Base-by-base conservation (phyloP, 2,888 invertebrate genomes). In the Barypeithes pellucidus region DNA sequence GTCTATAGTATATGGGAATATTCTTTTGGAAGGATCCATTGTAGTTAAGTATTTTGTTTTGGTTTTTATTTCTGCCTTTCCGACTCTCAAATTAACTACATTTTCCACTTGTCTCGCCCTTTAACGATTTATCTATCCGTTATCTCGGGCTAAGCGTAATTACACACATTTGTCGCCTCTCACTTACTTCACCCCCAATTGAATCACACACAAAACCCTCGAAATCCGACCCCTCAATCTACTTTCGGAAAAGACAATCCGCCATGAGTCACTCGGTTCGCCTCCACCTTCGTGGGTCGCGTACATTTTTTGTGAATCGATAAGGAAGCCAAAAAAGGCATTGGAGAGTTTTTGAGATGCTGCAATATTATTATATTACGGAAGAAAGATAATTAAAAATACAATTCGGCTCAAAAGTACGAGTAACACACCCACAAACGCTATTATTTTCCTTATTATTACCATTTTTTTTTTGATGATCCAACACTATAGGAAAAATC, bases 211-310 rank as follows among this genome's bases (percentile, higher is more conserved):
- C n/a, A n/a, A n/a, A 57, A 33, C 16, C 29, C 33, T 18, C 54
- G 12, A n/a, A 50, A 22, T 57, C 54, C 54, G 33, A 57, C 54
- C 54, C 54, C 54, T 57, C 54, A 57, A 57, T 57, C 16, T 57
- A 57, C 33, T 54, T 54, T 20, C 33, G 24, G 33, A 33, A 57
- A 57, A 57, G 54, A 36, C 33, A 57, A 57, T 57, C 54, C 54
- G 54, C 33, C 22, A 57, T 57, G 54, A 57, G 54, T 57, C 54
- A 57, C 33, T 57, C 54, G 33, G n/a, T 54, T 29, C 54, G 29
- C 24, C 52, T 52, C 52, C 52, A 1, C 29, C 29, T 57, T 57
- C 54, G 54, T 57, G 54, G 54, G 54, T 9, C 33, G 54, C 54
- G 33, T 57, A 57, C 54, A 33, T 14, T 36, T 36, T 54, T 57